Conservation (phyloP, 2,888 invertebrate genomes). For the Gibbula magus region DNA sequence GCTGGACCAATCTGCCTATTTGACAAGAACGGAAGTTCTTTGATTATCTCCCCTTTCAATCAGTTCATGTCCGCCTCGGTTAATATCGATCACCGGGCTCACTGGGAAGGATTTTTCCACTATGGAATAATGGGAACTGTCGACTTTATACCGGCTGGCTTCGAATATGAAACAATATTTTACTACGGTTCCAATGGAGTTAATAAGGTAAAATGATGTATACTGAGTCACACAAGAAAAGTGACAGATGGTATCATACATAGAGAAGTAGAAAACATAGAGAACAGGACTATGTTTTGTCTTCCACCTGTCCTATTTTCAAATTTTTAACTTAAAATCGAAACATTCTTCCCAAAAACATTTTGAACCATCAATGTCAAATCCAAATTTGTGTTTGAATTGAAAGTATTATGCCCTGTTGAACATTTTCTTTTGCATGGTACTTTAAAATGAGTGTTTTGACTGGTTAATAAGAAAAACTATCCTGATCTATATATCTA, state of each 20-base stretch:
- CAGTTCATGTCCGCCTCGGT: slow-evolving; percentile 18
- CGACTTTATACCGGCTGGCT: not conserved
- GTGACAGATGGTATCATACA: not conserved
- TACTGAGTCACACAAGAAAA: not conserved
- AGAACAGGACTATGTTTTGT: too few species aligned
- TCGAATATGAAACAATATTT: slow-evolving; percentile 10
- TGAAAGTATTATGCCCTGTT: too few species aligned
- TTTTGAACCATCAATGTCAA: too few species aligned
- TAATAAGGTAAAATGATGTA: not conserved
- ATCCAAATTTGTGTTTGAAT: too few species aligned
- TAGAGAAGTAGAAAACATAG: too few species aligned
- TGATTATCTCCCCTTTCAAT: slow-evolving; percentile 21
- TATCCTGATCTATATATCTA: too few species aligned
- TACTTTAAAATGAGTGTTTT: too few species aligned
- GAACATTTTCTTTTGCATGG: too few species aligned
- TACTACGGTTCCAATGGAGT: slow-evolving; percentile 1
- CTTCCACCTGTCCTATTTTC: too few species aligned
- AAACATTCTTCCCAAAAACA: too few species aligned
- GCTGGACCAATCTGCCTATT: slow-evolving; percentile 15
- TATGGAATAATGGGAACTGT: slow-evolving; percentile 18
- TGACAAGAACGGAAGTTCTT: not conserved
- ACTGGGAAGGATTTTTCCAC: not conserved
- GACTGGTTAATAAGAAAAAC: too few species aligned
- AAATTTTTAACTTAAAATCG: too few species aligned
- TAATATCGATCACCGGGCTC: not conserved